Evolutionary conservation across 1,140 invertebrate genomes (phyloP).

Genomic region (Tetranychus urticae): DNA sequence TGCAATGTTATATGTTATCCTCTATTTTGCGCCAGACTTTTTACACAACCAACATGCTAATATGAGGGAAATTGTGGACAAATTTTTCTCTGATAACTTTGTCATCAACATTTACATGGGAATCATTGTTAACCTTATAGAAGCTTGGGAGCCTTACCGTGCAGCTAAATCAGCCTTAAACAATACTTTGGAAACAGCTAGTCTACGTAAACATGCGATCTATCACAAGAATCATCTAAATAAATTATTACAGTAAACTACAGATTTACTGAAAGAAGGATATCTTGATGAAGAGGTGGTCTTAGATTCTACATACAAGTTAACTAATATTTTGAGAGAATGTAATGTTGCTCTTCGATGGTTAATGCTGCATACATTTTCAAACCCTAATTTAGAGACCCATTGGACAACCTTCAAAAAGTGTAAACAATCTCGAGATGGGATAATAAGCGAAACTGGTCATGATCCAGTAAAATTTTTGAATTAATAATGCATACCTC

Average conservation of each 20-base stretch:
- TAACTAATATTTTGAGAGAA: slow-evolving; percentile 61
- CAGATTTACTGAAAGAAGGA: slow-evolving; percentile 54
- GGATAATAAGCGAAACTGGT: no score
- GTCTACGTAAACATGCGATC: slow-evolving; percentile 32
- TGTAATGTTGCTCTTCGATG: slow-evolving; percentile 76
- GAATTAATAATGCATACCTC: slow-evolving; percentile 61
- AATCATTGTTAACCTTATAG: slow-evolving; percentile 60
- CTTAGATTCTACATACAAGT: slow-evolving; percentile 53
- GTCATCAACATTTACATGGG: slow-evolving; percentile 87
- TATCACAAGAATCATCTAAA: slow-evolving; percentile 14
- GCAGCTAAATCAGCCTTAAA: slow-evolving; percentile 62
- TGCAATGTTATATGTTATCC: slow-evolving; percentile 70
- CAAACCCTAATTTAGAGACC: slow-evolving; percentile 12
- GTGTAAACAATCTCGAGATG: no score
- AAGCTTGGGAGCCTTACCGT: slow-evolving; percentile 81
- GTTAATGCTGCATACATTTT: slow-evolving; percentile 33
- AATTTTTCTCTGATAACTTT: slow-evolving; percentile 92
- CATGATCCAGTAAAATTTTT: slow-evolving; percentile 25
- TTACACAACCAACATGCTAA: slow-evolving; percentile 56
- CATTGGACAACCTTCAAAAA: no score
- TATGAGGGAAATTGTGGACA: slow-evolving; percentile 95
- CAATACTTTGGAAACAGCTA: slow-evolving; percentile 49
- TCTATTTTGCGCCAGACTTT: slow-evolving; percentile 66
- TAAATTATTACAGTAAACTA: slow-evolving; percentile 35
- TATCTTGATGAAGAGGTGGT: slow-evolving; percentile 54